Base-by-base conservation (phyloP, 1,140 invertebrate genomes). In the Drosophila prosaltans region DNA sequence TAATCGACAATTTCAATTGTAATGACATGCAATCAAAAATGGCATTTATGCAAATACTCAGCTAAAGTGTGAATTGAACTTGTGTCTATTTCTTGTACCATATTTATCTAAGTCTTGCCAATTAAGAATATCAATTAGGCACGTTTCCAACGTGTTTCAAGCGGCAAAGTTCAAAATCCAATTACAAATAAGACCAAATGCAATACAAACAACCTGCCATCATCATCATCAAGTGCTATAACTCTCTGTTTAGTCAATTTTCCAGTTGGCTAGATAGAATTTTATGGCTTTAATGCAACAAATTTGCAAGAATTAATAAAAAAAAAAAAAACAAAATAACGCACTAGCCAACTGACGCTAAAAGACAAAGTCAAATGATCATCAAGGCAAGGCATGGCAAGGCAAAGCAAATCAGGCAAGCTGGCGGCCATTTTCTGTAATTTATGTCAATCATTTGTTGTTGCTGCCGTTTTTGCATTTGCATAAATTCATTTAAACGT, bases 361-460 rank as follows among this genome's bases (percentile, higher is more conserved):
- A 64, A 75, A 75, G 72, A 65, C 65, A 75, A 63, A 58, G 48
- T 58, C 61, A 41, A 74, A 61, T 62, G 64, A 74, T 74, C 58
- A 26, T 75, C 73, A 75, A 57, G 73, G 65, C 36, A 16, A 43
- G 45, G 45, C 45, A 48, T 21, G 45, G 41, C 41, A 43, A 43
- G 45, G 45, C 45, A 51, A 51, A 21, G 41, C 41, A 43, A 43
- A 43, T 43, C 41, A 43, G 41, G 45, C 45, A 36, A 32, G 16
- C 28, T 65, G 69, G 36, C 77, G 32, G 69, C n/a, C 69, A 76
- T 79, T 72, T 72, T 65, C 48, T 69, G 16, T 77, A 88, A 86
- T 86, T 88, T 77, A 86, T 88, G 79, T 77, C 67, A 82, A 80
- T 86, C 72, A 86, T 88, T 86, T 84, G 74, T 74, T 73, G 74